Evolutionary conservation across 1,140 invertebrate genomes (phyloP).

Genomic region (Bombus breviceps): DNA sequence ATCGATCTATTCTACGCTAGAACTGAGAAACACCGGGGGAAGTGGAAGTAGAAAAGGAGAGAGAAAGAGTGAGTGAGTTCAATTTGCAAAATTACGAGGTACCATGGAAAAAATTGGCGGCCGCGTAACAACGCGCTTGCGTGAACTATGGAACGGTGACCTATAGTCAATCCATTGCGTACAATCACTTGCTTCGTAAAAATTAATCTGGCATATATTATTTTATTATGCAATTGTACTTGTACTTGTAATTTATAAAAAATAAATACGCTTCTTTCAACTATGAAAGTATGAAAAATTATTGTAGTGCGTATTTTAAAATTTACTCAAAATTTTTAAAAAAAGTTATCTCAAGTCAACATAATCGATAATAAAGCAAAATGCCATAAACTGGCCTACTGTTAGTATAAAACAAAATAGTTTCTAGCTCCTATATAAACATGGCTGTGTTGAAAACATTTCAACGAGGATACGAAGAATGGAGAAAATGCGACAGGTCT

Average conservation of each 20-base stretch:
- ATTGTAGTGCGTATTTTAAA: background rate
- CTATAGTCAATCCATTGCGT: background rate
- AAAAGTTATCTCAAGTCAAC: background rate
- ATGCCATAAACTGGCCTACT: background rate
- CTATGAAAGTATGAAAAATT: background rate
- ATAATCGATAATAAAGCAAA: background rate
- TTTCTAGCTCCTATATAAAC: background rate
- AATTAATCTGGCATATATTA: background rate
- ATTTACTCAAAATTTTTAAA: background rate
- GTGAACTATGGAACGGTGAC: background rate
- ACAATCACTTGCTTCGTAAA: background rate
- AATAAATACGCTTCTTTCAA: background rate
- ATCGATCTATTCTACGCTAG: conserved; percentile 39
- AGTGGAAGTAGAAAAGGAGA: background rate
- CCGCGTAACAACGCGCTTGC: background rate
- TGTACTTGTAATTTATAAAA: background rate
- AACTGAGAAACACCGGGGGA: background rate
- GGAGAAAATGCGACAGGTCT: background rate
- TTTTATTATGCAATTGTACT: background rate
- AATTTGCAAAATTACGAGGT: conserved; percentile 10
- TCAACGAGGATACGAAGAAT: background rate
- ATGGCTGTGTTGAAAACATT: conserved; percentile 10
- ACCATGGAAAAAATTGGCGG: conserved; percentile 17
- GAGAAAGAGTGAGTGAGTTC: background rate
- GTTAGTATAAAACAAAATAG: background rate